A percentile compares a stretch with the other conserved stretches of the same genome.
These are phyloP conservation scores for Novumbra hubbsi DNA, from an alignment of 2,797 vertebrate species.

Conservation along the genomic window DNA sequence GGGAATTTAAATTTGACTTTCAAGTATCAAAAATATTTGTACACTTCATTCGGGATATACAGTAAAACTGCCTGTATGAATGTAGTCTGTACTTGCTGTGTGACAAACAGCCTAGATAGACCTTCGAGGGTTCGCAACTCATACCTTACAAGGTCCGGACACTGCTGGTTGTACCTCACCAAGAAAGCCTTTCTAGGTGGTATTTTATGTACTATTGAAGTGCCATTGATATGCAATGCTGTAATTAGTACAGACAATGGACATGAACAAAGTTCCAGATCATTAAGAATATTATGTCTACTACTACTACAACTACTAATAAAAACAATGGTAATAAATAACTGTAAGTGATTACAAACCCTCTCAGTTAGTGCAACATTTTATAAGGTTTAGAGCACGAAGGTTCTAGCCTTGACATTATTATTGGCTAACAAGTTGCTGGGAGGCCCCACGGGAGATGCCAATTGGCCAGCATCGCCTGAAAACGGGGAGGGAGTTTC, in stretches of 20 bases:
- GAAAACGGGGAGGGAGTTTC: too few relatives aligned
- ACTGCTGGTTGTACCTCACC: background rate
- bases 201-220: background rate
- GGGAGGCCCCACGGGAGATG: too few relatives aligned
- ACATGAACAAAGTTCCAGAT: background rate
- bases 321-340: too few relatives aligned
- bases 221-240: background rate
- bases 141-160: too few relatives aligned
- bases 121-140: background rate
- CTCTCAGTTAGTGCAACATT: too few relatives aligned
- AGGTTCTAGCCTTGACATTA: too few relatives aligned
- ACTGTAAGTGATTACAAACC: too few relatives aligned
- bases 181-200: background rate
- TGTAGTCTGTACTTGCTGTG: background rate
- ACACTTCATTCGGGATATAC: background rate
- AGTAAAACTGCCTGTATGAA: background rate
- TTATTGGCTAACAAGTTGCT: too few relatives aligned
- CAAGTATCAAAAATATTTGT: background rate
- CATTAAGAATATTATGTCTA: background rate
- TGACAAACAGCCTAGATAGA: background rate
- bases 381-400: too few relatives aligned
- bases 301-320: too few relatives aligned
- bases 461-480: too few relatives aligned
- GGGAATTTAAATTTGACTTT: background rate
- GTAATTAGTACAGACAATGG: background rate